These are phyloP conservation scores for Cottoperca gobio DNA, from an alignment of 2,797 vertebrate genomes.

Conservation along the genomic window DNA sequence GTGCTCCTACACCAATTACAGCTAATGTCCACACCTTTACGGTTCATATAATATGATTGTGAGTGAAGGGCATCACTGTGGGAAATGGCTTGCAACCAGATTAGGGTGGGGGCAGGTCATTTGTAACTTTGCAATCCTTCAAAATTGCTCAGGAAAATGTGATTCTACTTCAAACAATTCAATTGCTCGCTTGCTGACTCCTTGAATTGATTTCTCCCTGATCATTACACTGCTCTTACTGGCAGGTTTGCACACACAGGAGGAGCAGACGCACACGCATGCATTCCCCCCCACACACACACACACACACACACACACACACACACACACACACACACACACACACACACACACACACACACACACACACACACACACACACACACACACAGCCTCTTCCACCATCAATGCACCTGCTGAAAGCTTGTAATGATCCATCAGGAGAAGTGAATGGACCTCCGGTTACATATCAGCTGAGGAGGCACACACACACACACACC, in stretches of 20 bases:
- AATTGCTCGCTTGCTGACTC: constrained; percentile 74
- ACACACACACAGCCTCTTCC: background rate
- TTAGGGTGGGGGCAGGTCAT: constrained; percentile 57
- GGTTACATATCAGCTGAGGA: constrained; percentile 53
- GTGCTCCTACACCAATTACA: constrained; percentile 38
- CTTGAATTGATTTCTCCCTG: constrained; percentile 67
- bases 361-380: background rate
- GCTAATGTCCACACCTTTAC: constrained; percentile 51
- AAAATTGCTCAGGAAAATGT: constrained; percentile 68
- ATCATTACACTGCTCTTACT: constrained; percentile 73
- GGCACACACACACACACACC: constrained; percentile 20
- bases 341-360: constrained; percentile 10
- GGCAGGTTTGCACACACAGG: constrained; percentile 55
- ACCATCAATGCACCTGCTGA: constrained; percentile 54
- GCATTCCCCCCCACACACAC: background rate
- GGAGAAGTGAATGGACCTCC: constrained; percentile 54
- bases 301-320: constrained; percentile 23
- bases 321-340: constrained; percentile 18
- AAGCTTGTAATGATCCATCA: constrained; percentile 67
- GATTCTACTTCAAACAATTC: constrained; percentile 77
- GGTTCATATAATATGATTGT: constrained; percentile 55
- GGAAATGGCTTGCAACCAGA: constrained; percentile 63
- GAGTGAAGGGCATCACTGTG: constrained; percentile 29
- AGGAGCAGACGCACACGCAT: background rate
- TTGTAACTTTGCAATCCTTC: constrained; percentile 58